Evolutionary conservation across 1,140 invertebrate species (phyloP), one percentile per base, ranked within the genome.

Genomic region (Pogonus chalceus): DNA sequence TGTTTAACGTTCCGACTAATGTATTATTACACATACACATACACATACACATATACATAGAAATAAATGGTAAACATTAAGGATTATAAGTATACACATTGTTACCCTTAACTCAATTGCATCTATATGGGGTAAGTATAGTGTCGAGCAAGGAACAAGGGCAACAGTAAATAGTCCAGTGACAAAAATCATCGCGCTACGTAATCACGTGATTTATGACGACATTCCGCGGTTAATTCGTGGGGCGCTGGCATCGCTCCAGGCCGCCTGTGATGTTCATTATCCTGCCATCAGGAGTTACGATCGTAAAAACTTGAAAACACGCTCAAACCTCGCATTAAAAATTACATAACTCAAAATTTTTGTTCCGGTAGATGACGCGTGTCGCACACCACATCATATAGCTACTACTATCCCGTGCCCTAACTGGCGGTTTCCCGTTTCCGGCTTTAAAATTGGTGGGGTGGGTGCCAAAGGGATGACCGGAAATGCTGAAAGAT

Each of bases 331-430:
- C 55, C 57, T 61, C 18, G 59, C 57, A 62, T 64, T 59, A 63
- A 62, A 64, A 65, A 63, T 66, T 60, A 60, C 60, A 66, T 65
- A 66, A 66, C 62, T 66, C 63, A 65, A 65, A 65, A 61, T 57
- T 52, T 43, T 54, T 18, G 51, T 65, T 63, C 62, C 63, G 60
- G 57, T 58, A 23, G 49, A 26, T 58, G 65, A 65, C 64, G 62
- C 60, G 62, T 64, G 62, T 65, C 60, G n/a, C n/a, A n/a, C n/a
- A 52, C 56, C 53, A 31, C 48, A 43, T 57, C 61, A 63, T 64
- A 66, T 66, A 58, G 61, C 62, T 56, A 62, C 55, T 63, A n/a
- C n/a, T n/a, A n/a, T n/a, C n/a, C n/a, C n/a, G n/a, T n/a, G 37
- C 37, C 37, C 37, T 43, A 43, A 43, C 37, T 43, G 37, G 7